These are phyloP conservation scores for Tetragnatha montana DNA, from an alignment of 2,888 invertebrate species.

Conservation along the genomic window DNA sequence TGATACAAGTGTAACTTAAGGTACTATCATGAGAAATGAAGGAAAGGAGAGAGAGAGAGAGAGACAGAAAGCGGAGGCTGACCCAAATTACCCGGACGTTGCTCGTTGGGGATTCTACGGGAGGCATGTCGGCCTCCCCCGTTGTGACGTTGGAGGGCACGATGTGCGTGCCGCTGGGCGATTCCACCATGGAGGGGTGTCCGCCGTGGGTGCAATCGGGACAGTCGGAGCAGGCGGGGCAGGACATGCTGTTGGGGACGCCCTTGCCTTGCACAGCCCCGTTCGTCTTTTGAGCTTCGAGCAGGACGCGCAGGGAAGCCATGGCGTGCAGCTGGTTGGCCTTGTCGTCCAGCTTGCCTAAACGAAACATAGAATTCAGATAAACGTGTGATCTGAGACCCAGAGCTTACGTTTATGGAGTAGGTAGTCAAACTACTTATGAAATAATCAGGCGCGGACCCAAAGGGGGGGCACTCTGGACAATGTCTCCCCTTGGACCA, in stretches of 20 bases:
- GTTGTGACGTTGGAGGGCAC: conserved; percentile 42
- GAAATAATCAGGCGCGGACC: too few relatives aligned
- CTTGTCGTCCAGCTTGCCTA: conserved; percentile 97
- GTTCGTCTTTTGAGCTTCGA: conserved; percentile 89
- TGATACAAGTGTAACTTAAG: not conserved
- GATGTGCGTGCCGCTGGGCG: conserved; percentile 55
- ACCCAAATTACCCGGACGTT: conserved; percentile 71
- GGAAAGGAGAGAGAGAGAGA: conserved; percentile 6
- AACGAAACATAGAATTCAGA: conserved; percentile 33
- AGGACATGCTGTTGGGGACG: conserved; percentile 56
- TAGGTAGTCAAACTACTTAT: too few relatives aligned
- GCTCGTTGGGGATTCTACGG: conserved; percentile 61
- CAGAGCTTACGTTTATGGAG: too few relatives aligned
- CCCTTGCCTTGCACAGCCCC: conserved; percentile 37
- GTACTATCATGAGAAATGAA: not conserved
- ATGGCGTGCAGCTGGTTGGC: conserved; percentile 96
- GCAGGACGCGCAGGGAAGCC: conserved; percentile 91
- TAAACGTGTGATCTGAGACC: too few relatives aligned
- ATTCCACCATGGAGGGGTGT: conserved; percentile 64
- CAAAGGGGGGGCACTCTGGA: too few relatives aligned
- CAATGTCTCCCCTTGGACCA: too few relatives aligned
- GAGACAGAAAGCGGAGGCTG: conserved; percentile 49
- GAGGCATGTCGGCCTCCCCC: conserved; percentile 53
- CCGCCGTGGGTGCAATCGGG: conserved; percentile 65
- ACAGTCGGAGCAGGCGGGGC: conserved; percentile 65